Percentiles rank a stretch among this genome's conserved stretches.
Conservation (phyloP, 2,888 invertebrate genomes). For the Nezara viridula region DNA sequence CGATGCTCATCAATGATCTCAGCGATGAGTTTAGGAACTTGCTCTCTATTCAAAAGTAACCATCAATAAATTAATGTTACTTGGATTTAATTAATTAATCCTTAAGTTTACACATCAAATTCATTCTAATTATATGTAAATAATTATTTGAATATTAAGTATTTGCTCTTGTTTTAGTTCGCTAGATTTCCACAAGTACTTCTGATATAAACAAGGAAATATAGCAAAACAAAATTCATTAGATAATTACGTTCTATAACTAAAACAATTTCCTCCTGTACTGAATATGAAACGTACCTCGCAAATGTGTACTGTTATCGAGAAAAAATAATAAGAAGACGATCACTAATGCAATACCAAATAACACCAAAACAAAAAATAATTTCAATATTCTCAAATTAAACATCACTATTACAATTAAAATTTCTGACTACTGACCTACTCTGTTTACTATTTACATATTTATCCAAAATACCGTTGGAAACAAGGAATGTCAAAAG, state of each 20-base stretch:
- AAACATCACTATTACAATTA: background rate
- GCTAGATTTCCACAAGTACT: too few species aligned
- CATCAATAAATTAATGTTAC: too few species aligned
- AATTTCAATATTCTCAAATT: slow-evolving; percentile 24
- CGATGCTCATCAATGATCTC: too few species aligned
- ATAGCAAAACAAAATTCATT: background rate
- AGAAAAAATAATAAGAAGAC: background rate
- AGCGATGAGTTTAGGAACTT: too few species aligned
- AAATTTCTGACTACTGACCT: slow-evolving; percentile 1
- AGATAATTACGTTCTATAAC: too few species aligned
- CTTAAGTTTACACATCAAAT: too few species aligned
- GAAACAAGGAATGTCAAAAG: background rate
- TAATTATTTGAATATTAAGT: too few species aligned
- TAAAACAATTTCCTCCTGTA: background rate
- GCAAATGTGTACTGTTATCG: background rate
- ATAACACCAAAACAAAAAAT: background rate
- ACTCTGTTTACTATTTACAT: slow-evolving; percentile 26
- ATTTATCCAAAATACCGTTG: slow-evolving; percentile 17
- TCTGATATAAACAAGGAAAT: background rate
- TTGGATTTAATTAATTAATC: too few species aligned
- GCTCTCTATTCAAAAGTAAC: too few species aligned
- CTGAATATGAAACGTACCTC: background rate
- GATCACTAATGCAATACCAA: background rate
- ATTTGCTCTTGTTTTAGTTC: too few species aligned
- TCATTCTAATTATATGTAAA: too few species aligned